Base-by-base conservation (phyloP, 2,888 invertebrate genomes). In the Melolontha melolontha region DNA sequence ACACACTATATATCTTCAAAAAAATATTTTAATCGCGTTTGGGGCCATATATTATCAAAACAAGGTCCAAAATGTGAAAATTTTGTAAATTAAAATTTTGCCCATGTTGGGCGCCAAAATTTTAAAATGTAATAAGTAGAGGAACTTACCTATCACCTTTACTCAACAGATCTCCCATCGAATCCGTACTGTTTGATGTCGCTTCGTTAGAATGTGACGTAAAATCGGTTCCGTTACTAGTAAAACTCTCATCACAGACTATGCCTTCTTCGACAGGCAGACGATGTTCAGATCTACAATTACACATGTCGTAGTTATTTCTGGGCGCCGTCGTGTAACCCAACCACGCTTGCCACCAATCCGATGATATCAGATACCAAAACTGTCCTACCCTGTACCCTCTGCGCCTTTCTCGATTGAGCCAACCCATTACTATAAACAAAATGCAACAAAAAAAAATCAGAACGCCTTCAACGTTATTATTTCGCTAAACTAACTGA, bases 301-400 rank as follows among this genome's bases (percentile, higher is more conserved):
- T 81, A 75, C 87, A 87, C 6, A 82, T 81, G 75, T 84, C 75
- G 76, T 76, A 73, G 78, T 79, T 76, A 69, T 77, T 76, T 71
- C 80, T 73, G 11, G 80, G 77, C 0, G 80, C 77, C 1, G 80
- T 85, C n/a, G 92, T 89, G 84, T 94, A 91, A 44, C 88, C 87
- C 64, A 86, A 83, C 96, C 96, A 96, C 11, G 85, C 84, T 70
- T 88, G 88, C 95, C 95, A 96, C 96, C 96, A 96, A 75, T 92
- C 91, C 51, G 91, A 89, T 0, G 91, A 88, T 69, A 96, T 88
- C 71, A 96, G 87, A 86, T 95, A 96, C 95, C 95, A 96, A 83
- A 94, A 92, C 84, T 95, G 94, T 0, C 94, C 95, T 64, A 92
- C 89, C 51, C 89, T 85, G 79, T 92, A 90, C 0, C 94, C 93